Percentiles rank a stretch among this genome's conserved stretches.
Conservation (phyloP, 1,140 invertebrate genomes). For the Anagrus nilaparvatae region DNA sequence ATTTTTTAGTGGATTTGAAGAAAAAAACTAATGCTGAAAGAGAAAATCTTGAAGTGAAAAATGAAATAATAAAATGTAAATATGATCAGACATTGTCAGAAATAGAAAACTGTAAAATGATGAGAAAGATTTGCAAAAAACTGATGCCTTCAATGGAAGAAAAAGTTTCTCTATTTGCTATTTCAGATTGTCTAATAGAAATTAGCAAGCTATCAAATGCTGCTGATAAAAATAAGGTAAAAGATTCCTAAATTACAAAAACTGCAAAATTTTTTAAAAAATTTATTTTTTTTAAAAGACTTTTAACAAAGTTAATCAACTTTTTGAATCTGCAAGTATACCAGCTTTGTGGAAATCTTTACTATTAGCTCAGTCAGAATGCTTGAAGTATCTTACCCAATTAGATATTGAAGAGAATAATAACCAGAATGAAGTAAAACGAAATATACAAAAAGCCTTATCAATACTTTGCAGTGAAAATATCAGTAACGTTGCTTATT, state of each 20-base stretch:
- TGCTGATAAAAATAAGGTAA: too few relatives aligned
- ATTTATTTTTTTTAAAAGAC: too few relatives aligned
- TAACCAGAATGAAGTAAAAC: slow-evolving; percentile 1
- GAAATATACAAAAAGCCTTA: slow-evolving; percentile 21
- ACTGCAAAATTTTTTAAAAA: too few relatives aligned
- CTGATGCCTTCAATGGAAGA: slow-evolving; percentile 27
- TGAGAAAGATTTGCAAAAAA: slow-evolving; percentile 27
- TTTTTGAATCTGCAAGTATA: slow-evolving; percentile 24
- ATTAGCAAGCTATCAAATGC: too few relatives aligned
- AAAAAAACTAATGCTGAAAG: slow-evolving; percentile 18
- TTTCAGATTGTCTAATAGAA: too few relatives aligned
- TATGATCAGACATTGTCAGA: slow-evolving; percentile 23
- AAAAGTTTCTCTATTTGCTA: too few relatives aligned
- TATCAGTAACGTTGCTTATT: slow-evolving; percentile 21
- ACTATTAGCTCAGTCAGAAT: slow-evolving; percentile 22
- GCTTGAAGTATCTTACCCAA: slow-evolving; percentile 23
- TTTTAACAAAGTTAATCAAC: too few relatives aligned
- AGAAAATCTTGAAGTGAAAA: slow-evolving; percentile 20
- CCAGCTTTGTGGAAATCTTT: slow-evolving; percentile 29
- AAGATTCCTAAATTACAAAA: too few relatives aligned
- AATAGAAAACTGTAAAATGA: slow-evolving; percentile 25
- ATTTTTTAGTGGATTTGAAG: slow-evolving; percentile 26
- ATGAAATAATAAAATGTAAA: slow-evolving; percentile 26
- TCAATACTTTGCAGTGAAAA: slow-evolving; percentile 26
- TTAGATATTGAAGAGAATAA: slow-evolving; percentile 16